Base-by-base conservation (phyloP, 2,797 vertebrate species). In the Serranus cabrilla region DNA sequence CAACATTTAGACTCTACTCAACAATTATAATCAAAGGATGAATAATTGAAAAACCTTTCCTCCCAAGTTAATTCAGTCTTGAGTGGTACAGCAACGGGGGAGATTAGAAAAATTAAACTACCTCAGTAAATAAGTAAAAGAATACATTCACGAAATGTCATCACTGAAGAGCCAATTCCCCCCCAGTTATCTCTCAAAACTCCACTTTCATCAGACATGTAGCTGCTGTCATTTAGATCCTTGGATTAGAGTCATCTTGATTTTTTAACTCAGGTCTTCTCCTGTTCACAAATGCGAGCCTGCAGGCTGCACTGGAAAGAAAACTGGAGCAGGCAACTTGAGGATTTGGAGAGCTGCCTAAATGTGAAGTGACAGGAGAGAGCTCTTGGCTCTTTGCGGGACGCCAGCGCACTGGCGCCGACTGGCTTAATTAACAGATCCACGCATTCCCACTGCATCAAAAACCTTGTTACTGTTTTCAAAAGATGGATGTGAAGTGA, bases 291-390 rank as follows among this genome's bases (percentile, higher is more conserved):
- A 34, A 74, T 59, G 43, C 47, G 2, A 21, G 58, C 54, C 45
- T 67, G 40, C 2, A 34, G 60, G 57, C 70, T 82, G 72, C 66
- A 67, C 21, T 47, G 14, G 23, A 14, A 54, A 23, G 17, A 73
- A 72, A 85, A 82, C 5, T 87, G 69, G 79, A 82, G 40, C 83
- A 83, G 77, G 77, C 71, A 58, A 76, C 83, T 67, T 76, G 84
- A 80, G 81, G 72, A 86, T 95, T 93, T 93, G 92, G 88, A 88
- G 80, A 91, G 56, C n/a, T 77, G 75, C 67, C 76, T 93, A 94
- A 95, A 96, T 96, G 93, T 94, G 94, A 96, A 95, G 95, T 96
- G 96, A 97, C 96, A 96, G 94, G 90, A 94, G 93, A 93, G 93
- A 93, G 93, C 93, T 93, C 95, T 96, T 94, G 69, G 67, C 60